phyloP scores from a whole-genome alignment of 2,797 vertebrate genomes.

The Apodemus agrarius region DNA sequence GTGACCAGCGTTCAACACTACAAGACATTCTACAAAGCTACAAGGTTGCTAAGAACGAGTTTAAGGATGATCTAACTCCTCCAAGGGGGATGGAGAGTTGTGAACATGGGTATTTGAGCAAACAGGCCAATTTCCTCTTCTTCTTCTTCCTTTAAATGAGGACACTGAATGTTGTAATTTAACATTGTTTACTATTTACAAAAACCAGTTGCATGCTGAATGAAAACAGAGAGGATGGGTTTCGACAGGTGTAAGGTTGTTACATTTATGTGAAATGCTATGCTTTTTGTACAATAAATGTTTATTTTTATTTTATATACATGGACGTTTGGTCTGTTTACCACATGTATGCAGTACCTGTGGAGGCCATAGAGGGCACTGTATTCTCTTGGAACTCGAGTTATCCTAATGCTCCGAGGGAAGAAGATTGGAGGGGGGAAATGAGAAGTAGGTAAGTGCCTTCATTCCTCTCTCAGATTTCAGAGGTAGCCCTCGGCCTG shows the following conservation, averaged over 20 bases:
- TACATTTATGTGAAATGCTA: background rate
- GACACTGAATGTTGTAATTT: background rate
- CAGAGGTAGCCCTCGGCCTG: background rate
- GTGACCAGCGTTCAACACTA: background rate
- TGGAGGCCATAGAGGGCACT: background rate
- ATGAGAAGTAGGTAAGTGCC: background rate
- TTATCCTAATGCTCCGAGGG: background rate
- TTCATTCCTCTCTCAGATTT: background rate
- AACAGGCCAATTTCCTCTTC: background rate
- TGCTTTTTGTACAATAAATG: background rate
- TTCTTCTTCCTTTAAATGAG: background rate
- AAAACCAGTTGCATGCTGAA: background rate
- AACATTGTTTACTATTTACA: background rate
- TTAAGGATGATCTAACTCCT: background rate
- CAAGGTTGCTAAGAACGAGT: background rate
- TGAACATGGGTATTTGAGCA: background rate
- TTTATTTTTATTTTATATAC: background rate
- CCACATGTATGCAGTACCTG: background rate
- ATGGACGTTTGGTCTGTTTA: background rate
- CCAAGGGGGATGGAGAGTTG: background rate
- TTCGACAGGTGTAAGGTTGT: background rate
- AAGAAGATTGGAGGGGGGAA: background rate
- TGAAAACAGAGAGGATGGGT: background rate
- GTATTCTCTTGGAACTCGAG: background rate
- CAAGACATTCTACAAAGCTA: background rate